These are phyloP conservation scores for Melanerpes aurifrons DNA, from an alignment of 2,113 vertebrate genomes.

Conservation along the genomic window DNA sequence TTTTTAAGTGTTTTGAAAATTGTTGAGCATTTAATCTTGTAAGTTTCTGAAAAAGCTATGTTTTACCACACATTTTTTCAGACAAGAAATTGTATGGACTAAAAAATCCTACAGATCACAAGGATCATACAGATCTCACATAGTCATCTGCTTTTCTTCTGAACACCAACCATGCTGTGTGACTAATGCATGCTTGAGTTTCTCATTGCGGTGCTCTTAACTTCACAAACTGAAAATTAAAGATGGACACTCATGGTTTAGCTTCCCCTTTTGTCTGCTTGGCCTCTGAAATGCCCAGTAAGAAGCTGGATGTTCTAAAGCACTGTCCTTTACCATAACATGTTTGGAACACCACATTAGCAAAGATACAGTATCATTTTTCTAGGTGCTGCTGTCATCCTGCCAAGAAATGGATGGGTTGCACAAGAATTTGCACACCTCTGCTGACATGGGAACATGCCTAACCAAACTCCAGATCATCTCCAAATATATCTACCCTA, in stretches of 20 bases:
- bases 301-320: background rate
- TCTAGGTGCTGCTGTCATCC: background rate
- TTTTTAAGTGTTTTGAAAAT: background rate
- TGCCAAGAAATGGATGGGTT: background rate
- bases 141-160: background rate
- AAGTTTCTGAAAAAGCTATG: background rate
- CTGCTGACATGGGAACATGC: background rate
- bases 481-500: background rate
- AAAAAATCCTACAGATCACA: background rate
- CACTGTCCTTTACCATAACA: background rate
- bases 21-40: background rate
- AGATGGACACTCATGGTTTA: accelerated
- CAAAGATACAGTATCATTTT: background rate
- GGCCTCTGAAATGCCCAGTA: background rate
- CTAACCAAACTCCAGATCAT: background rate
- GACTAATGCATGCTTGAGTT: background rate
- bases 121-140: background rate
- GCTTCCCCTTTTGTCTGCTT: background rate
- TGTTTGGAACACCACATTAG: background rate
- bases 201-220: background rate
- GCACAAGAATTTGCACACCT: background rate
- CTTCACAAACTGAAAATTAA: background rate
- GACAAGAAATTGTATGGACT: background rate
- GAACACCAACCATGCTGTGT: background rate
- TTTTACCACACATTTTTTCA: background rate